Evolutionary conservation across 2,888 invertebrate species (phyloP).

Genomic region (Didymodactylos carnosus): DNA sequence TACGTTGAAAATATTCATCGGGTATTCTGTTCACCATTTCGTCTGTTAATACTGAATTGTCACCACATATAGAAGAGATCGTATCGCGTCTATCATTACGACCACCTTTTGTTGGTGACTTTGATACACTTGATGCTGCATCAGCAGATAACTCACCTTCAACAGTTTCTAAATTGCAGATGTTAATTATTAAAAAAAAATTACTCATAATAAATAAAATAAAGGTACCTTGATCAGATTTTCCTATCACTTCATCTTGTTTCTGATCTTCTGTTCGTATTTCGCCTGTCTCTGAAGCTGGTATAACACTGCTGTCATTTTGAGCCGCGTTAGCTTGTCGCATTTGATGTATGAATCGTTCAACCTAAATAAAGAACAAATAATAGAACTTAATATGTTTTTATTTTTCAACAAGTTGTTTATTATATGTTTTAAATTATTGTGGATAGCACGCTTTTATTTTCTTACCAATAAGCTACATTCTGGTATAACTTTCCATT

Average conservation of each 20-base stretch:
- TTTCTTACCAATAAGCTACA: not conserved
- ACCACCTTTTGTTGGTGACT: not conserved
- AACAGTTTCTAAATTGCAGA: no score
- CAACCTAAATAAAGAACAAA: not conserved
- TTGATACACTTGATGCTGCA: no score
- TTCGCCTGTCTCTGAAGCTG: no score
- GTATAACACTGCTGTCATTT: not conserved
- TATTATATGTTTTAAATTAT: no score
- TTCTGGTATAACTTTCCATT: slow-evolving; percentile 25
- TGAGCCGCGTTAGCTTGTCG: not conserved
- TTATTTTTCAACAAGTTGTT: slow-evolving; percentile 18
- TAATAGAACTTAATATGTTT: not conserved
- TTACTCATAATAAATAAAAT: no score
- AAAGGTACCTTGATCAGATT: no score
- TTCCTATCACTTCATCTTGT: not conserved
- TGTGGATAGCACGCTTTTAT: no score
- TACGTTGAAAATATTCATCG: slow-evolving; percentile 31
- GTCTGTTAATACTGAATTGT: slow-evolving; percentile 2
- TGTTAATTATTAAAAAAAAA: no score
- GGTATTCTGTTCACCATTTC: not conserved
- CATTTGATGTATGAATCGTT: not conserved
- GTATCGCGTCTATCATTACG: not conserved
- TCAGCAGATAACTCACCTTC: no score
- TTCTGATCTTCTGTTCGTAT: not conserved
- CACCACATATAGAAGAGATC: not conserved